phyloP scores from a whole-genome alignment of 2,888 invertebrate genomes.

The Polymixis flavicincta region DNA sequence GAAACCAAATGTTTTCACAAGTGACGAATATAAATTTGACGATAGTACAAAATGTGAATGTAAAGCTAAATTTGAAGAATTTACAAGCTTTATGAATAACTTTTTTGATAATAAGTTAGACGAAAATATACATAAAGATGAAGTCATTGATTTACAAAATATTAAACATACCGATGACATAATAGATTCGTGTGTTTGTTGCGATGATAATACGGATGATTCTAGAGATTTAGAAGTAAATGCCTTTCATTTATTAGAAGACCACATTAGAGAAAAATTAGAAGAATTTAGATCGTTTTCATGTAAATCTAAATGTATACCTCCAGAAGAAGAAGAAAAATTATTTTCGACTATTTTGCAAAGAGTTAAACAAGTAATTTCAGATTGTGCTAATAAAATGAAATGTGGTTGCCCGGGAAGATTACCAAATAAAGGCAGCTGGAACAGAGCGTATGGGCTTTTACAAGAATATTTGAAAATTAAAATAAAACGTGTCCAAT shows the following conservation, averaged over 20 bases:
- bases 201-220: conserved; percentile 69
- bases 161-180: conserved; percentile 47
- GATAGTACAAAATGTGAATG: conserved; percentile 58
- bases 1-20: conserved; percentile 12
- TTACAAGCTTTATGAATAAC: conserved; percentile 61
- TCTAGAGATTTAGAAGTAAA: conserved; percentile 83
- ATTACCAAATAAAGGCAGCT: conserved; percentile 74
- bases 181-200: conserved; percentile 78
- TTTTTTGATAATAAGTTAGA: conserved; percentile 56
- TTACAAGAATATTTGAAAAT: conserved; percentile 86
- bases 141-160: conserved; percentile 67
- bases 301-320: conserved; percentile 72
- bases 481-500: conserved; percentile 83
- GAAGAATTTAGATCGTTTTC: conserved; percentile 74
- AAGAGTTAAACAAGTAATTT: conserved; percentile 82
- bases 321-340: conserved; percentile 77
- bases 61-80: conserved; percentile 65
- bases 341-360: conserved; percentile 76
- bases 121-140: conserved; percentile 57
- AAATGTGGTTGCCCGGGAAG: conserved; percentile 74
- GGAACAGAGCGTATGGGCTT: conserved; percentile 83
- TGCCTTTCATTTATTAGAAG: conserved; percentile 81
- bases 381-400: conserved; percentile 75
- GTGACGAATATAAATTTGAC: conserved; percentile 17
- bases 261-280: conserved; percentile 81